phyloP scores from a whole-genome alignment of 2,888 invertebrate genomes.

The Heliconius ethilla region DNA sequence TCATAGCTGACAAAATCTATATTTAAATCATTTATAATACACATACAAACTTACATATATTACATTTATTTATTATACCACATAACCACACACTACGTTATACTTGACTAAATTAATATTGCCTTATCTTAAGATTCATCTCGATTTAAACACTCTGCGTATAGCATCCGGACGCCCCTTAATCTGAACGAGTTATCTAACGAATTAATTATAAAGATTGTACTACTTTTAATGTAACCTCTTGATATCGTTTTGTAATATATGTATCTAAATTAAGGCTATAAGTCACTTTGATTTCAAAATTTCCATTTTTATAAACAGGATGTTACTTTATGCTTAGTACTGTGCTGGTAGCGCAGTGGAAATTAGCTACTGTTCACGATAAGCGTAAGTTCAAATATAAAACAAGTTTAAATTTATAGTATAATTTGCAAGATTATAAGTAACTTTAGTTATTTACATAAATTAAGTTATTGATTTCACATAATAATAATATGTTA shows the following conservation, averaged over 20 bases:
- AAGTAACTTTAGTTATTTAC: too few relatives aligned
- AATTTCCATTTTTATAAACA: slow-evolving; percentile 3
- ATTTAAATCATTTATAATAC: slow-evolving; percentile 5
- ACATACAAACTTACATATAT: neutral
- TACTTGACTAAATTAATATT: slow-evolving; percentile 35
- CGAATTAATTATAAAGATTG: slow-evolving; percentile 32
- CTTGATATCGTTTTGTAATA: slow-evolving; percentile 16
- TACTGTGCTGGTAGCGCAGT: too few relatives aligned
- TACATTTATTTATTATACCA: slow-evolving; percentile 4
- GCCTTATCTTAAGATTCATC: slow-evolving; percentile 37
- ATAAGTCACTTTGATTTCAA: slow-evolving; percentile 10
- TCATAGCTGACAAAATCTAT: neutral
- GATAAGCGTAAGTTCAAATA: too few relatives aligned
- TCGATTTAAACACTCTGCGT: slow-evolving; percentile 30
- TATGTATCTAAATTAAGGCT: slow-evolving; percentile 13
- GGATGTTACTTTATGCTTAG: too few relatives aligned
- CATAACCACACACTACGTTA: slow-evolving; percentile 28
- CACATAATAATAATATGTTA: too few relatives aligned
- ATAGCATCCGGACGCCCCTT: slow-evolving; percentile 37
- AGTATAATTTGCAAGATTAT: too few relatives aligned
- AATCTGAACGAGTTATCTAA: slow-evolving; percentile 38
- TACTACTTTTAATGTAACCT: slow-evolving; percentile 4
- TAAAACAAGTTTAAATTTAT: too few relatives aligned
- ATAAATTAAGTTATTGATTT: too few relatives aligned
- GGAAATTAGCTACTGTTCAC: too few relatives aligned